Evolutionary conservation across 2,888 invertebrate genomes (phyloP), one percentile per base, ranked within the genome.

Genomic region (Cyaniris semiargus): DNA sequence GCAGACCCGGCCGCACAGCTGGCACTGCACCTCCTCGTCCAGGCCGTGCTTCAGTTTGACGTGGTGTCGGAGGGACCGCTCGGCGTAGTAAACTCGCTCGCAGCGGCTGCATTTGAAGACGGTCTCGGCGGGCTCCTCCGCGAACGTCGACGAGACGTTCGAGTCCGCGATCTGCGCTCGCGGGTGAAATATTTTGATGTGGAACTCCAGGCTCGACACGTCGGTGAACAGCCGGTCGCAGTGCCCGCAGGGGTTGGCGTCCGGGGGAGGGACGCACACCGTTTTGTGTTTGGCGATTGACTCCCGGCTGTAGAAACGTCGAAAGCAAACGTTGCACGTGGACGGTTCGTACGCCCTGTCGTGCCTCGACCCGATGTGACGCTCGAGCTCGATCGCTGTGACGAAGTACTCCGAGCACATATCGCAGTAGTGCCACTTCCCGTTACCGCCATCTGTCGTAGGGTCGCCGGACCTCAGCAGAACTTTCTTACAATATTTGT

Each of bases 161-260:
- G 88, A 86, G 77, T 89, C 90, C 0, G 89, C 88, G 2, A 89
- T 85, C 80, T 90, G 89, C 0, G 89, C 84, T 86, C 90, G 89
- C 0, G 91, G 90, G 76, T 93, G 92, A 58, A 93, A 93, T 0
- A 91, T 90, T 58, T 86, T 82, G 0, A 83, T 85, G 60, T 93
- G 93, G 70, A 93, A 92, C 27, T 91, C 87, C 5, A 92, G 81
- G 58, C 93, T 92, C 0, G 87, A 87, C 0, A 88, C 81, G 58
- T 90, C 91, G 0, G 91, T 92, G 78, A 93, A 93, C 0, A 92
- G 79, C 76, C 90, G 91, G 4, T 92, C 91, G 53, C 92, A 93
- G 6, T 88, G 83, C 1, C 83, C 85, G 79, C 92, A 93, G 15
- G 84, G 78, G 74, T 91, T 86, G 0, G 87, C 90, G 31, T 89